These are phyloP conservation scores for Schrankia costaestrigalis DNA, from an alignment of 2,888 invertebrate genomes.

Conservation along the genomic window DNA sequence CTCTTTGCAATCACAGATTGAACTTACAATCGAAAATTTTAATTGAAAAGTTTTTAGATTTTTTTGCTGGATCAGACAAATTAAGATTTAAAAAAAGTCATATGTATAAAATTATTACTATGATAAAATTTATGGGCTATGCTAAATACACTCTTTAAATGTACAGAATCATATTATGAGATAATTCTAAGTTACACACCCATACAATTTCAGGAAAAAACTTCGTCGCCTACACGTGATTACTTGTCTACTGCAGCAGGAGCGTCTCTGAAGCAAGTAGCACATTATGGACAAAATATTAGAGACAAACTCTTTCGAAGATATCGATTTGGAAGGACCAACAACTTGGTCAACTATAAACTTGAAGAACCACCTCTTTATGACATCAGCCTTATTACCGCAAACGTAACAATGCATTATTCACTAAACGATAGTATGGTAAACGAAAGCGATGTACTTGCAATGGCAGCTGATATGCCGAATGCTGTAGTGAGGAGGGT, in stretches of 20 bases:
- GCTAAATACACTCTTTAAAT: too few species aligned
- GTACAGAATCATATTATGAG: too few species aligned
- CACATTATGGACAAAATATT: slow-evolving; percentile 63
- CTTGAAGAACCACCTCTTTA: slow-evolving; percentile 44
- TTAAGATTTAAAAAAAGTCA: too few species aligned
- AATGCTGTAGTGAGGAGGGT: slow-evolving; percentile 47
- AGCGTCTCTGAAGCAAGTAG: slow-evolving; percentile 55
- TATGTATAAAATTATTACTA: too few species aligned
- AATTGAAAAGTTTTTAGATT: too few species aligned
- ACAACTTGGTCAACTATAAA: slow-evolving; percentile 46
- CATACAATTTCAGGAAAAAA: slow-evolving; percentile 14
- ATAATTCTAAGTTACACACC: too few species aligned
- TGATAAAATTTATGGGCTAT: too few species aligned
- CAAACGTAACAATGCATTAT: slow-evolving; percentile 54
- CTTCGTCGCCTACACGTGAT: not conserved
- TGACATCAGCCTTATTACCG: slow-evolving; percentile 44
- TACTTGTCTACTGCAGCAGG: slow-evolving; percentile 31
- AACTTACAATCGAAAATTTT: too few species aligned
- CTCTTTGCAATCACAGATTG: too few species aligned
- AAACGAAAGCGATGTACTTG: slow-evolving; percentile 50
- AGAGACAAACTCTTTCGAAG: slow-evolving; percentile 49
- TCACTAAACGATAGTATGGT: slow-evolving; percentile 46
- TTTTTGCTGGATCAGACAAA: too few species aligned
- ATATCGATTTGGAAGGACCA: slow-evolving; percentile 43
- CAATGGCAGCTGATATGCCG: slow-evolving; percentile 53